Percentiles rank a stretch among this genome's conserved stretches.
Evolutionary conservation across 1,140 invertebrate species (phyloP).

Genomic region (Atopsyche davidsoni): DNA sequence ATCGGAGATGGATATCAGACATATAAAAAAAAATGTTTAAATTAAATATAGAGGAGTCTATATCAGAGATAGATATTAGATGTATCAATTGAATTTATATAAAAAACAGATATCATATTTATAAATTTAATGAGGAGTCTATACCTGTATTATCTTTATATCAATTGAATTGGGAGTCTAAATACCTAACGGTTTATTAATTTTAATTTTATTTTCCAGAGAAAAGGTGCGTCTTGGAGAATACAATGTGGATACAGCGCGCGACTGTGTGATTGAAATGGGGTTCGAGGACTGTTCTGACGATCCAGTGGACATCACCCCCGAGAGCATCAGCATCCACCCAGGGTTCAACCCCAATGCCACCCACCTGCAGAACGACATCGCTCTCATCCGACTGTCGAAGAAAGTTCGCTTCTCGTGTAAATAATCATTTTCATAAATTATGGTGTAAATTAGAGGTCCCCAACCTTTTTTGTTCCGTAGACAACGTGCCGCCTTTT

Average conservation of each 20-base stretch:
- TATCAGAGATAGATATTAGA: no score
- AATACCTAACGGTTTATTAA: background rate
- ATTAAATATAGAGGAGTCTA: no score
- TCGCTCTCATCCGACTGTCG: conserved; percentile 58
- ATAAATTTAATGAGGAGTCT: no score
- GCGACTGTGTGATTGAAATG: conserved; percentile 49
- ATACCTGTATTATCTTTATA: background rate
- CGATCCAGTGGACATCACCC: conserved; percentile 46
- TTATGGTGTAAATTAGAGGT: background rate
- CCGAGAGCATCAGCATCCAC: conserved; percentile 56
- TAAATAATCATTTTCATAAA: conserved; percentile 1
- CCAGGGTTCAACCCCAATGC: conserved; percentile 52
- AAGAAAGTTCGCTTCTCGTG: conserved; percentile 49
- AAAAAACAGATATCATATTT: no score
- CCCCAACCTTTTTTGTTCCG: no score
- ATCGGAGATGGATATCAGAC: no score
- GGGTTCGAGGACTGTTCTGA: conserved; percentile 40
- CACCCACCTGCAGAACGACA: conserved; percentile 55
- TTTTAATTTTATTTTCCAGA: conserved; percentile 32
- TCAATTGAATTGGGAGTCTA: background rate
- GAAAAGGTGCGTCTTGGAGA: conserved; percentile 56
- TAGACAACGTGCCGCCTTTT: no score
- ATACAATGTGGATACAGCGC: conserved; percentile 49
- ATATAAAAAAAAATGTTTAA: no score
- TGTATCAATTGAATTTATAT: no score